phyloP scores from a whole-genome alignment of 2,113 vertebrate genomes.

The Eudyptes chrysolophus region DNA sequence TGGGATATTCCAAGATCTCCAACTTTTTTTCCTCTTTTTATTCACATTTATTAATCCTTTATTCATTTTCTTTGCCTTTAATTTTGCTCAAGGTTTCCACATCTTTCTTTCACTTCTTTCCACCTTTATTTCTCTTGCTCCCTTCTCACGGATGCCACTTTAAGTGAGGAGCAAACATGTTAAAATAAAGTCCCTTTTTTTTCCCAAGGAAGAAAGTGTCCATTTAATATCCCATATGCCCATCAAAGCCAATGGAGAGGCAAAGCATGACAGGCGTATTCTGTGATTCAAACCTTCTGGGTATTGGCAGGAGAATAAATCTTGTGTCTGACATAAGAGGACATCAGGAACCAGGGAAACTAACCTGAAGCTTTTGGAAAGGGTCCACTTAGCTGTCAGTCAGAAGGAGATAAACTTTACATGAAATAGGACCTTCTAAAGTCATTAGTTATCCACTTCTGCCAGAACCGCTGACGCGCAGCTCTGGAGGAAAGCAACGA shows the following conservation, averaged over 20 bases:
- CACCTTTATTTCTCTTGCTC: neutral
- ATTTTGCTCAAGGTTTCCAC: neutral
- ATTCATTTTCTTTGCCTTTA: neutral
- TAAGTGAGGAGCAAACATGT: neutral
- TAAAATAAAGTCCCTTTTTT: constrained; percentile 14
- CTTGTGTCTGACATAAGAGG: constrained; percentile 47
- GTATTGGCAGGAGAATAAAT: constrained; percentile 50
- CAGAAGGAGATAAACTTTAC: constrained; percentile 52
- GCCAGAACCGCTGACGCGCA: constrained; percentile 26
- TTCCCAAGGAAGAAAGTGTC: constrained; percentile 18
- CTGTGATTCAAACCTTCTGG: constrained; percentile 23
- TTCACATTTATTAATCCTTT: neutral
- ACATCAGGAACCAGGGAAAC: neutral
- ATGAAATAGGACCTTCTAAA: constrained; percentile 45
- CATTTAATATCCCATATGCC: neutral
- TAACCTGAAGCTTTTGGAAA: constrained; percentile 54
- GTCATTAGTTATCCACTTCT: constrained; percentile 15
- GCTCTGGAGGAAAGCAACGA: constrained; percentile 26
- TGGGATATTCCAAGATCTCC: neutral
- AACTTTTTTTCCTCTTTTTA: neutral
- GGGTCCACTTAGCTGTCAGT: constrained; percentile 41
- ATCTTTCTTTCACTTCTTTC: neutral
- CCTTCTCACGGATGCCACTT: neutral
- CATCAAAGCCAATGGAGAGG: neutral
- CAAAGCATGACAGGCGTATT: neutral